Percentiles rank a stretch among this genome's conserved stretches.
Conservation (phyloP, 2,888 invertebrate species). For the Odontothrips loti region DNA sequence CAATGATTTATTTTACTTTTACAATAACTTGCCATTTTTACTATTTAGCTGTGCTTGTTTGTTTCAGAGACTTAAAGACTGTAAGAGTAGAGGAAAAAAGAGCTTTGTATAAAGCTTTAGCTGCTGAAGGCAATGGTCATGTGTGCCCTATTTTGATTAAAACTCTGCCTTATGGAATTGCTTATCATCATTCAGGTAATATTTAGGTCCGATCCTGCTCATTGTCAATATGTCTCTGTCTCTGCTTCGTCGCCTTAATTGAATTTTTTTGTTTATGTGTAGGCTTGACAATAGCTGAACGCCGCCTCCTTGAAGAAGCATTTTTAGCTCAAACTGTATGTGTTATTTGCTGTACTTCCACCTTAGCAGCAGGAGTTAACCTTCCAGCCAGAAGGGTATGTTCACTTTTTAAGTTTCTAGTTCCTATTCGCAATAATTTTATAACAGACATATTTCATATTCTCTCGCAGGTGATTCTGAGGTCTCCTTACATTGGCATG, state of each 20-base stretch:
- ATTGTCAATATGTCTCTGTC: constrained; percentile 25
- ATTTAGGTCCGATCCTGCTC: too few species aligned
- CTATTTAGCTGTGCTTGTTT: not conserved
- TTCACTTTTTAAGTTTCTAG: constrained; percentile 28
- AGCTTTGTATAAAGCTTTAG: constrained; percentile 58
- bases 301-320: constrained; percentile 76
- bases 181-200: constrained; percentile 81
- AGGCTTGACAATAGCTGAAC: constrained; percentile 80
- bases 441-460: not conserved
- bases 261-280: constrained; percentile 37
- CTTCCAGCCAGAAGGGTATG: constrained; percentile 79
- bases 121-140: constrained; percentile 60
- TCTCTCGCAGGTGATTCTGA: constrained; percentile 61
- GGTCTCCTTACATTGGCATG: constrained; percentile 77
- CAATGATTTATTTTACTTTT: not conserved
- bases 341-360: constrained; percentile 91
- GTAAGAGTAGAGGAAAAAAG: constrained; percentile 58
- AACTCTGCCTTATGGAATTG: constrained; percentile 75
- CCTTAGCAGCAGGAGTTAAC: constrained; percentile 96
- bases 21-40: constrained; percentile 28
- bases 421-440: not conserved
- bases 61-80: constrained; percentile 51
- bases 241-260: constrained; percentile 27
- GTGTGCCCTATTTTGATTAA: constrained; percentile 63
- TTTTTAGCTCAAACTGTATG: constrained; percentile 78